Percentiles rank a stretch among this genome's conserved stretches.
Conservation (phyloP, 2,888 invertebrate genomes). For the Cheilosia pagana region DNA sequence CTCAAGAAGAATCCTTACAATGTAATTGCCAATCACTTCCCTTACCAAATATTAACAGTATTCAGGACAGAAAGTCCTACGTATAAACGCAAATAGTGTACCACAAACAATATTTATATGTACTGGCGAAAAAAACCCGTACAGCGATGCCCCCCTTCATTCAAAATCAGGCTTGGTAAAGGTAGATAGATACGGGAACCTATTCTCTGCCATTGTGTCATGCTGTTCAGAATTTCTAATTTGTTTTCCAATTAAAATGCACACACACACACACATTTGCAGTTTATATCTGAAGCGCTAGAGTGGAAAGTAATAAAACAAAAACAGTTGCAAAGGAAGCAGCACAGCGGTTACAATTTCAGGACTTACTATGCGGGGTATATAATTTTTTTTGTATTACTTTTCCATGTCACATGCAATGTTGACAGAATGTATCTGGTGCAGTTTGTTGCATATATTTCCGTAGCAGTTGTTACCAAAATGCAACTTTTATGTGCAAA, state of each 20-base stretch:
- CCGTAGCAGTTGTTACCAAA: neutral
- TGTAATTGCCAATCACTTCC: too few species aligned
- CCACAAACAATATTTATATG: too few species aligned
- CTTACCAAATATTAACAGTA: too few species aligned
- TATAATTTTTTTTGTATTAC: neutral
- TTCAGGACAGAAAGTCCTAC: too few species aligned
- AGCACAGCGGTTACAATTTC: neutral
- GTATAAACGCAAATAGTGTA: too few species aligned
- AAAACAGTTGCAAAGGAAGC: neutral
- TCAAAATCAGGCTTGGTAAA: neutral
- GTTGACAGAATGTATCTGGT: constrained; percentile 39
- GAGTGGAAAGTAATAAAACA: constrained; percentile 8
- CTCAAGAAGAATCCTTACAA: too few species aligned
- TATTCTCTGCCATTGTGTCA: neutral
- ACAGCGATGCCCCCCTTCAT: too few species aligned
- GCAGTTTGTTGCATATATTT: neutral
- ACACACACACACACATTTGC: constrained; percentile 13
- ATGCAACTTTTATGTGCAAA: constrained; percentile 2
- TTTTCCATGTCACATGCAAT: constrained; percentile 14
- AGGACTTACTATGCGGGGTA: constrained; percentile 1
- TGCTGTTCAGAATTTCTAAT: constrained; percentile 62
- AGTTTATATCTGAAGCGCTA: constrained; percentile 9
- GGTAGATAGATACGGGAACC: too few species aligned
- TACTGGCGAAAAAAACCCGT: too few species aligned
- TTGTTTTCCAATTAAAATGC: constrained; percentile 61